Percentiles rank a stretch among this genome's conserved stretches.
Conservation (phyloP, 2,113 vertebrate genomes). For the Rhinoptilus africanus region DNA sequence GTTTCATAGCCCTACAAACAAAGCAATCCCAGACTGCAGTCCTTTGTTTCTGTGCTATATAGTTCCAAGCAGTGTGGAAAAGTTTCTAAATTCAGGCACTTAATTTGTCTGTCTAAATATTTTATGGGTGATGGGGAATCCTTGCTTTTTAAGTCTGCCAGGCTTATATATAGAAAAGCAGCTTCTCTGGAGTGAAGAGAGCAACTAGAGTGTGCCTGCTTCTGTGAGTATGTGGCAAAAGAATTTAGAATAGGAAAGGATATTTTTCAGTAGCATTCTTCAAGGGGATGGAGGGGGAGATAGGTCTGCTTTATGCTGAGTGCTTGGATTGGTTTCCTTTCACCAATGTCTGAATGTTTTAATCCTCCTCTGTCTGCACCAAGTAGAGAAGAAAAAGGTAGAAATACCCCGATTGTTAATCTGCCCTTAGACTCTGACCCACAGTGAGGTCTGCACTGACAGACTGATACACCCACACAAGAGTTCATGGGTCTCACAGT, state of each 20-base stretch:
- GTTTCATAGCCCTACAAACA: neutral
- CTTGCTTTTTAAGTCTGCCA: neutral
- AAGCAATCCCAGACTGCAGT: neutral
- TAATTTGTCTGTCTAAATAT: neutral
- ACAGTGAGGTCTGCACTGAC: neutral
- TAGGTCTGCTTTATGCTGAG: neutral
- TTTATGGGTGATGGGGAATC: neutral
- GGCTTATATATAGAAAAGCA: neutral
- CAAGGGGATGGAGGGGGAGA: neutral
- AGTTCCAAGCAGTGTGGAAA: neutral
- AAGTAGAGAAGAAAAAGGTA: neutral
- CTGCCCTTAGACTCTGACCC: neutral
- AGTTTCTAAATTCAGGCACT: neutral
- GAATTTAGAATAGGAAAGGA: neutral
- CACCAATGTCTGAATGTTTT: neutral
- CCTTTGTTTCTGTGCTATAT: neutral
- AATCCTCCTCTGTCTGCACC: neutral
- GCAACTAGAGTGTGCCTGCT: neutral
- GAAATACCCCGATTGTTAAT: neutral
- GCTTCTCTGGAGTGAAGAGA: neutral
- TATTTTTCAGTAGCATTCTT: neutral
- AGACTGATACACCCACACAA: neutral
- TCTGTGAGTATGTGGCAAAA: neutral
- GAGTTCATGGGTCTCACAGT: neutral
- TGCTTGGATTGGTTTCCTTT: neutral